phyloP scores from a whole-genome alignment of 1,140 invertebrate genomes.

The Drosophila dunni region DNA sequence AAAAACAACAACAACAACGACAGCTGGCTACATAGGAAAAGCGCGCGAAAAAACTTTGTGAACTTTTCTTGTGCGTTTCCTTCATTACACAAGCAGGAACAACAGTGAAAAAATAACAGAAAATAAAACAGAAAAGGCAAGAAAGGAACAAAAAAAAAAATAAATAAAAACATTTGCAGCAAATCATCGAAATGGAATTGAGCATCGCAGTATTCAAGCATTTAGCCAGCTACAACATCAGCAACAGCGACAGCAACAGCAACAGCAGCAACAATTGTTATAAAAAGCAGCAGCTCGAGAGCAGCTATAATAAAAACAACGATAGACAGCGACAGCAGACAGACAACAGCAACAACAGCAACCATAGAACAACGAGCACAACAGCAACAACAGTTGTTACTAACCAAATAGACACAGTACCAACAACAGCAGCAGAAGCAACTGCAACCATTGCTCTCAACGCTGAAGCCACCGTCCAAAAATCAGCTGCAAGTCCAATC shows the following conservation, averaged over 20 bases:
- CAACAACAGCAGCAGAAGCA: constrained; percentile 16
- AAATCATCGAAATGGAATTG: constrained; percentile 79
- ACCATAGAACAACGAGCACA: constrained; percentile 18
- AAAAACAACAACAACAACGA: constrained; percentile 5
- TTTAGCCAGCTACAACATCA: constrained; percentile 56
- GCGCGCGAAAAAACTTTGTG: constrained; percentile 18
- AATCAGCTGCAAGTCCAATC: constrained; percentile 25
- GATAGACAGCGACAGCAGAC: constrained; percentile 17
- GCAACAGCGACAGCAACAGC: constrained; percentile 43
- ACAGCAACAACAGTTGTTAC: constrained; percentile 12
- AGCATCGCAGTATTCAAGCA: constrained; percentile 65
- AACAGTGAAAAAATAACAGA: constrained; percentile 1
- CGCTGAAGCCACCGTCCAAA: constrained; percentile 44
- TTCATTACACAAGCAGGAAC: background rate
- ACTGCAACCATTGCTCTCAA: constrained; percentile 18
- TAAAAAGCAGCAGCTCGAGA: constrained; percentile 4
- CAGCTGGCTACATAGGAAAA: constrained; percentile 3
- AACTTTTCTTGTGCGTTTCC: constrained; percentile 23
- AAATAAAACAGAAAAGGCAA: constrained; percentile 11
- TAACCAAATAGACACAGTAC: constrained; percentile 15
- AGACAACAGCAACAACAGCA: constrained; percentile 11
- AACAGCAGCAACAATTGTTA: constrained; percentile 14
- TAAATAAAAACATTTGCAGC: constrained; percentile 37
- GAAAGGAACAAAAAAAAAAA: constrained; percentile 12
- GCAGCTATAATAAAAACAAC: constrained; percentile 28